Percentiles rank a stretch among this genome's conserved stretches.
These are phyloP conservation scores for Mirounga angustirostris DNA, from an alignment of 2,113 vertebrate species.

Conservation along the genomic window DNA sequence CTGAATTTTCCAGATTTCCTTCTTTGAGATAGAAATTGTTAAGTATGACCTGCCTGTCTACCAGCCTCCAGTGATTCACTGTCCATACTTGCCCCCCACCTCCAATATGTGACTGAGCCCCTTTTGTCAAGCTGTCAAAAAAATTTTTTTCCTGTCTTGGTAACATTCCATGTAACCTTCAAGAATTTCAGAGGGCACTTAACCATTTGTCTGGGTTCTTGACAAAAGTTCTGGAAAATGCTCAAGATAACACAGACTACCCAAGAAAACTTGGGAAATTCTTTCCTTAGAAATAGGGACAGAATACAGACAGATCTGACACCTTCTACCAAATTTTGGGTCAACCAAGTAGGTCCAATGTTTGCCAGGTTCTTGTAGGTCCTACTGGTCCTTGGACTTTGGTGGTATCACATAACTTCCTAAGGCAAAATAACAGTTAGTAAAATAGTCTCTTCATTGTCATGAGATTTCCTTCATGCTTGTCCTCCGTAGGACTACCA, in stretches of 20 bases:
- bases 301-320: constrained; percentile 3
- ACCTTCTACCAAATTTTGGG: not conserved
- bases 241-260: not conserved
- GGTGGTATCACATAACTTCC: not conserved
- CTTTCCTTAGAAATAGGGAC: not conserved
- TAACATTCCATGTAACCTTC: not conserved
- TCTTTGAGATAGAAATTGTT: not conserved
- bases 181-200: not conserved
- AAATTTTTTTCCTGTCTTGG: not conserved
- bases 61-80: not conserved
- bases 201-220: not conserved
- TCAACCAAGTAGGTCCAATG: not conserved
- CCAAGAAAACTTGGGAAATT: not conserved
- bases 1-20: not conserved
- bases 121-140: not conserved
- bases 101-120: not conserved
- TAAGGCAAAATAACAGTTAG: not conserved
- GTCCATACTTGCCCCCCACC: not conserved
- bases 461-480: not conserved
- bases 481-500: not conserved
- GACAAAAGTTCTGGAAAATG: not conserved
- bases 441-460: not conserved
- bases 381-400: not conserved
- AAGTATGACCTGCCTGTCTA: not conserved
- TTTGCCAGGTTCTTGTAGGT: constrained; percentile 23